phyloP scores from a whole-genome alignment of 2,888 invertebrate genomes.

The Neoitamus cyanurus region DNA sequence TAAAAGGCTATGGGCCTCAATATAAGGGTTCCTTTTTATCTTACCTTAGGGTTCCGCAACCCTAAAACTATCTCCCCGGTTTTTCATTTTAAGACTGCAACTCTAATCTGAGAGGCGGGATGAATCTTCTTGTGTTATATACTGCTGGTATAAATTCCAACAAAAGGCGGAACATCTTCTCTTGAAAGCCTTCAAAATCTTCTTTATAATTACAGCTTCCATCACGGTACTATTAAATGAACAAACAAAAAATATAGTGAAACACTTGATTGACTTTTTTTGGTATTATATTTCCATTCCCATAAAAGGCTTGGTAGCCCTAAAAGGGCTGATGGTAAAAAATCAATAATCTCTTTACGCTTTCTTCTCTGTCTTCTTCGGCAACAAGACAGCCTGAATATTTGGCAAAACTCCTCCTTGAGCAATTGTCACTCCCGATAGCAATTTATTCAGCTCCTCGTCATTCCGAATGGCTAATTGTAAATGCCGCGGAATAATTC shows the following conservation, averaged over 20 bases:
- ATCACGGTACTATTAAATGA: too few species aligned
- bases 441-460: constrained; percentile 77
- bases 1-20: too few species aligned
- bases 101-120: too few species aligned
- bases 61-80: too few species aligned
- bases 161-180: too few species aligned
- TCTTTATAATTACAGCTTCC: too few species aligned
- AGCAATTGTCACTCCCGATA: constrained; percentile 56
- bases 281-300: neutral
- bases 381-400: constrained; percentile 77
- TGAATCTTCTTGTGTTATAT: too few species aligned
- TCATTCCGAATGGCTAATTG: constrained; percentile 85
- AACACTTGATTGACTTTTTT: neutral
- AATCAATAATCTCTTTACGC: neutral
- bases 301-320: neutral
- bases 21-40: too few species aligned
- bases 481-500: constrained; percentile 83
- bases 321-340: neutral
- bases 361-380: constrained; percentile 71
- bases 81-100: too few species aligned
- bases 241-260: neutral
- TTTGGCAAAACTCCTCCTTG: constrained; percentile 88
- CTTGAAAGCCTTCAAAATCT: too few species aligned
- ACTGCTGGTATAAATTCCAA: too few species aligned
- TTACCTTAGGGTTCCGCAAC: too few species aligned